These are phyloP conservation scores for Carabus problematicus DNA, from an alignment of 2,888 invertebrate species.

Conservation along the genomic window DNA sequence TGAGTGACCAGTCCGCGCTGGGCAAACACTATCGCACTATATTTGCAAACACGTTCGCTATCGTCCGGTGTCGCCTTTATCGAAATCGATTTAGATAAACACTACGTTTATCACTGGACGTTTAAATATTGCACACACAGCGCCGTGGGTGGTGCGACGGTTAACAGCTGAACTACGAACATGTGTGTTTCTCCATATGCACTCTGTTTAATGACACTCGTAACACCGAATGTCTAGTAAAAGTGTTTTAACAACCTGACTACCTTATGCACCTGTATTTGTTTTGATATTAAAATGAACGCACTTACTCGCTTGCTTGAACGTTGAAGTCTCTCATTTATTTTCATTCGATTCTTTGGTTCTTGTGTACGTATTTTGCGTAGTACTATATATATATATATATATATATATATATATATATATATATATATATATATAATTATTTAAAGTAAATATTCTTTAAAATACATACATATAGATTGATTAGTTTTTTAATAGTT, in stretches of 20 bases:
- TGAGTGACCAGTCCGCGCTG: neutral
- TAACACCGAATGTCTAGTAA: slow-evolving; percentile 11
- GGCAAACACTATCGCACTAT: neutral
- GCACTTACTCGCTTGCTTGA: neutral
- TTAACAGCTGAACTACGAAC: neutral
- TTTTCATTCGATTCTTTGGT: too few species aligned
- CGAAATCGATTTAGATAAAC: slow-evolving; percentile 33
- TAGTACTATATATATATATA: too few species aligned
- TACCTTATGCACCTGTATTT: neutral
- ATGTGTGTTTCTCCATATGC: slow-evolving; percentile 4
- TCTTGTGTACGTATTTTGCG: neutral
- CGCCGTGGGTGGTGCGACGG: slow-evolving; percentile 7
- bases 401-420: too few species aligned
- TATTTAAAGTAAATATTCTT: too few species aligned
- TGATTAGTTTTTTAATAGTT: too few species aligned
- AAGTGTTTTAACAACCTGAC: neutral
- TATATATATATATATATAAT: too few species aligned
- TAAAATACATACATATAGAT: too few species aligned
- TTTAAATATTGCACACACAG: slow-evolving; percentile 2
- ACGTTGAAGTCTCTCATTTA: neutral
- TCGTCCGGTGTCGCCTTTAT: slow-evolving; percentile 11
- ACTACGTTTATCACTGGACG: neutral
- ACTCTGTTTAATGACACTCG: slow-evolving; percentile 9
- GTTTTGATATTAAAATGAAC: slow-evolving; percentile 8
- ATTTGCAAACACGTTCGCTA: slow-evolving; percentile 7